Percentiles rank a stretch among this genome's conserved stretches.
Conservation (phyloP, 2,113 vertebrate species). For the Charina bottae region DNA sequence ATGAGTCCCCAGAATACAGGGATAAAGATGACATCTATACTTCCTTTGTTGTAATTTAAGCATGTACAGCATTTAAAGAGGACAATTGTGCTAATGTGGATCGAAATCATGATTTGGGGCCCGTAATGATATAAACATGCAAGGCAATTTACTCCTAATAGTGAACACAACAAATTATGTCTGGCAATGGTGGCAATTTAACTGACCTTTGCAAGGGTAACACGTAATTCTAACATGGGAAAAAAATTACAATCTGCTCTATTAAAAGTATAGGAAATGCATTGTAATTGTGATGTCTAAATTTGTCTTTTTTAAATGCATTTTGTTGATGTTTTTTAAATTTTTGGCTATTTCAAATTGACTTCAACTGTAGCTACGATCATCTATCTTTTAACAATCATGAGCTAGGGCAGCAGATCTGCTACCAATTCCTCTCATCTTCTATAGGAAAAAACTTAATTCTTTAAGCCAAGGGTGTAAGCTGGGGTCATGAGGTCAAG, state of each 20-base stretch:
- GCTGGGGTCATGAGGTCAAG: constrained; percentile 51
- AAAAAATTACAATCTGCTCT: background rate
- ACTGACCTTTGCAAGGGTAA: background rate
- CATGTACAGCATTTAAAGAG: background rate
- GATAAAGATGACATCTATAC: background rate
- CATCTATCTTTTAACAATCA: constrained; percentile 24
- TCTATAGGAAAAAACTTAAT: constrained; percentile 37
- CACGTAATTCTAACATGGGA: background rate
- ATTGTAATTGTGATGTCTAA: background rate
- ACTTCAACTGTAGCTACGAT: constrained; percentile 14
- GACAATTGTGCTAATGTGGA: background rate
- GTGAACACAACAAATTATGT: background rate
- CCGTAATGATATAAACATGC: background rate
- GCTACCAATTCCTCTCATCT: constrained; percentile 31
- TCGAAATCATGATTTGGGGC: background rate
- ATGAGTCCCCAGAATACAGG: background rate
- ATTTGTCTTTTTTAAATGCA: background rate
- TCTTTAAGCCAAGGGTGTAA: constrained; percentile 51
- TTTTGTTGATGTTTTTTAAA: background rate
- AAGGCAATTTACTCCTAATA: background rate
- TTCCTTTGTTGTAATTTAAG: background rate
- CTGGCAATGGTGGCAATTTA: background rate
- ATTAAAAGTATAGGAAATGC: background rate
- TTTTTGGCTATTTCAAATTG: constrained; percentile 28
- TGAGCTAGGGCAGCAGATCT: constrained; percentile 12